Conservation (phyloP, 2,888 invertebrate species). For the Bugulina stolonifera region DNA sequence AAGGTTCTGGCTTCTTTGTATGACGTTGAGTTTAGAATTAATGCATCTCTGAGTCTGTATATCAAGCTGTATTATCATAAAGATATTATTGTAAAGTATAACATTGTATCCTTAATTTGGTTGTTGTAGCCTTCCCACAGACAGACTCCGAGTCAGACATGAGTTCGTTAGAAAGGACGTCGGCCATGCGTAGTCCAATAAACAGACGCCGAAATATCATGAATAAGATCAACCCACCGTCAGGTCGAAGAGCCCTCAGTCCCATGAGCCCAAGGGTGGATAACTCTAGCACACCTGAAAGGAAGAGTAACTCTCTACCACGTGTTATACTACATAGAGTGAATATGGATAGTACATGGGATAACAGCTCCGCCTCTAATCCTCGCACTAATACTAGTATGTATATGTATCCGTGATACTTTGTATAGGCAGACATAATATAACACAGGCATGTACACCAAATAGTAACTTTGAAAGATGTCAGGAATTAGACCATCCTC, state of each 20-base stretch:
- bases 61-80: too few relatives aligned
- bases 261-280: background rate
- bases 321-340: constrained; percentile 2
- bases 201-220: background rate
- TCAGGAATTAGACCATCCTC: too few relatives aligned
- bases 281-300: constrained; percentile 6
- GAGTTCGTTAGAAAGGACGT: constrained; percentile 65
- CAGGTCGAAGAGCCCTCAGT: constrained; percentile 3
- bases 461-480: too few relatives aligned
- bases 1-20: too few relatives aligned
- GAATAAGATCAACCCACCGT: too few relatives aligned
- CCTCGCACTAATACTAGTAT: background rate
- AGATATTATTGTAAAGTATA: too few relatives aligned
- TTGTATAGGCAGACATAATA: too few relatives aligned
- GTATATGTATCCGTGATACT: too few relatives aligned
- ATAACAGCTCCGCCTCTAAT: background rate
- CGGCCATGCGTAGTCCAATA: constrained; percentile 21
- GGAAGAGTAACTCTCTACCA: constrained; percentile 15
- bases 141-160: constrained; percentile 84
- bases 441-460: too few relatives aligned
- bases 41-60: too few relatives aligned
- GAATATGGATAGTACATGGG: background rate
- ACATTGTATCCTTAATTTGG: background rate
- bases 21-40: too few relatives aligned
- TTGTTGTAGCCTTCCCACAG: constrained; percentile 15